Conservation (phyloP, 2,113 vertebrate species). For the Clarias gariepinus region DNA sequence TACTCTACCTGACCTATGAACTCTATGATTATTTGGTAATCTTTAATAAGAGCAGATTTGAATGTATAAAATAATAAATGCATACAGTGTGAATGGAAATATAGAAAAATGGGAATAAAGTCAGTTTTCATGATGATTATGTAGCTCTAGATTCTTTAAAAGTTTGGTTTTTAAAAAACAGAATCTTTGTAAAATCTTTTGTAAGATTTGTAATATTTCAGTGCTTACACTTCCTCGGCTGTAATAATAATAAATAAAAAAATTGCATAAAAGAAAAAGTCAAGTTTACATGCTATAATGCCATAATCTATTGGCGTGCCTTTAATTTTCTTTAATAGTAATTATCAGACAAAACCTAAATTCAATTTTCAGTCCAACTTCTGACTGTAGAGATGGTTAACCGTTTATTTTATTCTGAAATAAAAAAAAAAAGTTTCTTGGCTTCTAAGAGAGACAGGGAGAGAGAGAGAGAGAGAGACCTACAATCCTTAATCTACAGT, state of each 20-base stretch:
- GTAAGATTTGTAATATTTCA: neutral
- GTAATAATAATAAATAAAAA: neutral
- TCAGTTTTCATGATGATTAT: neutral
- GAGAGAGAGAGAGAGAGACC: neutral
- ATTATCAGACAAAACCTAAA: neutral
- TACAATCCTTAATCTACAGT: neutral
- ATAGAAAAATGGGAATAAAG: neutral
- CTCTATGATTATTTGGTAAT: neutral
- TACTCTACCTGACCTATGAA: neutral
- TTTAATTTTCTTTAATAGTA: neutral
- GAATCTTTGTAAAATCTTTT: neutral
- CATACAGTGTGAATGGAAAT: no score
- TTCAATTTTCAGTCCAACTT: neutral
- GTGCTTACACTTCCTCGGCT: neutral
- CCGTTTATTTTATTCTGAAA: neutral
- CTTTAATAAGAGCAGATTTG: neutral
- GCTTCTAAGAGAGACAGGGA: neutral
- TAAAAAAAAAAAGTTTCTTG: neutral
- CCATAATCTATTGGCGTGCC: neutral
- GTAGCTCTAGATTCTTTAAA: neutral
- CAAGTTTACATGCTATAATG: neutral
- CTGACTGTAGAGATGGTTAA: neutral
- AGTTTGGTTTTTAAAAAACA: neutral
- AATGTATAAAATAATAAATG: no score
- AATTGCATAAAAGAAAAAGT: neutral